Evolutionary conservation across 2,888 invertebrate species (phyloP).

Genomic region (Gonocerus acuteangulatus): DNA sequence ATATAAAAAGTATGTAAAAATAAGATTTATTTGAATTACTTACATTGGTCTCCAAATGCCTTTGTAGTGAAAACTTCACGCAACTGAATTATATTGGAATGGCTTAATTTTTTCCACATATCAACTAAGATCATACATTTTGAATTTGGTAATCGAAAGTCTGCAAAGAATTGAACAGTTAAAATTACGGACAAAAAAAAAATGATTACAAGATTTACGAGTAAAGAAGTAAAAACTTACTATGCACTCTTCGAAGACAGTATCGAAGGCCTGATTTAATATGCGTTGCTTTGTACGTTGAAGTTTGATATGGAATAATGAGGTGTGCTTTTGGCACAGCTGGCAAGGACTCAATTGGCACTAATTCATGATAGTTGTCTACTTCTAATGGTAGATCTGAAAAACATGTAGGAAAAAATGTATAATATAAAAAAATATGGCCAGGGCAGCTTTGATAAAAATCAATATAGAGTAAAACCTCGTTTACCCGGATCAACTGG

Average conservation of each 20-base stretch:
- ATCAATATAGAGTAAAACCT: no score
- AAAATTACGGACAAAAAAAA: background rate
- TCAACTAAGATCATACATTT: constrained; percentile 81
- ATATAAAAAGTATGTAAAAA: no score
- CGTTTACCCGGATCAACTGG: no score
- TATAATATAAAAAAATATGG: no score
- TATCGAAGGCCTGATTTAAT: constrained; percentile 76
- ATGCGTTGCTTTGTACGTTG: constrained; percentile 84
- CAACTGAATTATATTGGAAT: constrained; percentile 88
- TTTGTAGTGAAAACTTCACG: constrained; percentile 91
- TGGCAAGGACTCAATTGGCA: constrained; percentile 68
- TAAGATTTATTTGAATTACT: no score
- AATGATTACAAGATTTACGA: background rate
- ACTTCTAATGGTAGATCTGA: constrained; percentile 77
- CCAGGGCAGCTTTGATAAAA: no score
- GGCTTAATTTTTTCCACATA: constrained; percentile 89
- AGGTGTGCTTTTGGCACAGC: constrained; percentile 58
- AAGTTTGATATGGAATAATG: constrained; percentile 65
- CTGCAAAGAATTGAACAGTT: constrained; percentile 48
- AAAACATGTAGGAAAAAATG: constrained; percentile 39
- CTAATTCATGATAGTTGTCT: constrained; percentile 82
- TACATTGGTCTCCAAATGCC: constrained; percentile 92
- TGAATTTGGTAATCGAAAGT: constrained; percentile 69
- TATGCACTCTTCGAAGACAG: constrained; percentile 82
- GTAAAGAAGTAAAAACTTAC: constrained; percentile 43